A percentile compares a stretch with the other conserved stretches of the same genome.
Conservation (phyloP, 2,888 invertebrate genomes). For the Monopis laevigella region DNA sequence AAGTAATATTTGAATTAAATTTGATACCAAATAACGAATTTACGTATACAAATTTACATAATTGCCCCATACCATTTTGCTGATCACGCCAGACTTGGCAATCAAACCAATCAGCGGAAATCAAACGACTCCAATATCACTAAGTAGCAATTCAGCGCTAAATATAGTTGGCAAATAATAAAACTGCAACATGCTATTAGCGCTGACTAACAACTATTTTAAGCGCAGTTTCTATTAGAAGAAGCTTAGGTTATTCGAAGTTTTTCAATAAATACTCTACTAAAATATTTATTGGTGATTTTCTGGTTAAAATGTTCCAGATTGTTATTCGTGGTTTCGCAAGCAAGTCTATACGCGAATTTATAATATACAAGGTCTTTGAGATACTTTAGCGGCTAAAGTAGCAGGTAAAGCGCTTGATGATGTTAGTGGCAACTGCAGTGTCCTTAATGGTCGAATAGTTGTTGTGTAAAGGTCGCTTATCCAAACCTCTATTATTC, state of each 20-base stretch:
- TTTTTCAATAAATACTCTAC: no score
- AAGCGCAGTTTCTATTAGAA: no score
- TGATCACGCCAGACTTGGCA: slow-evolving; percentile 27
- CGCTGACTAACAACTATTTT: no score
- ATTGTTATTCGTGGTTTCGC: no score
- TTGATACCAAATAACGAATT: slow-evolving; percentile 24
- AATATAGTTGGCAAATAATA: neutral
- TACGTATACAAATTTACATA: slow-evolving; percentile 27
- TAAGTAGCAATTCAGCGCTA: slow-evolving; percentile 2
- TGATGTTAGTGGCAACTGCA: slow-evolving; percentile 34
- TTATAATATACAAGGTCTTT: no score
- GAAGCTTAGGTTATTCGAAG: no score
- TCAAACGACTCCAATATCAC: slow-evolving; percentile 13
- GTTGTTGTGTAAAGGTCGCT: slow-evolving; percentile 47
- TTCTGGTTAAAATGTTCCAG: no score
- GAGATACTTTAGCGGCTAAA: slow-evolving; percentile 12
- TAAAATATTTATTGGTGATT: no score
- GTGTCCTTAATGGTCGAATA: slow-evolving; percentile 50
- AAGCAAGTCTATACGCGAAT: no score
- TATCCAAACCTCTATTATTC: slow-evolving; percentile 36
- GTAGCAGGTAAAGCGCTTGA: slow-evolving; percentile 27
- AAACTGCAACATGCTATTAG: no score
- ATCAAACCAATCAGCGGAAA: slow-evolving; percentile 26
- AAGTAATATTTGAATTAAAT: slow-evolving; percentile 2
- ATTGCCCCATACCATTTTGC: slow-evolving; percentile 23